Percentiles rank a stretch among this genome's conserved stretches.
Conservation (phyloP, 1,140 invertebrate genomes). For the Micrasema minimum region DNA sequence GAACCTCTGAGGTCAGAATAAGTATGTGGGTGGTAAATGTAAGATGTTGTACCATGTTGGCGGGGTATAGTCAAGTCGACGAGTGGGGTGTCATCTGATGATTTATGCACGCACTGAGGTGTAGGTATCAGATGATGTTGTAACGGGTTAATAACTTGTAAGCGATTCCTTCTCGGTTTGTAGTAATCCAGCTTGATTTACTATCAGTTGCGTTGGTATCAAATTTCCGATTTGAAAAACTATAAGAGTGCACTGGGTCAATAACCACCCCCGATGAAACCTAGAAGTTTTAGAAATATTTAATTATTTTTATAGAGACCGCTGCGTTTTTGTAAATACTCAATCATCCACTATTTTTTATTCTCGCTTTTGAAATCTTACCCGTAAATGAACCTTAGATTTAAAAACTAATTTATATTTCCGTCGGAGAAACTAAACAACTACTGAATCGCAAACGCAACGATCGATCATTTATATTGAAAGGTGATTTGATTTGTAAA, state of each 20-base stretch:
- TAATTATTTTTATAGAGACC: too few relatives aligned
- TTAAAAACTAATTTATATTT: conserved; percentile 31
- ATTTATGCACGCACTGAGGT: conserved; percentile 26
- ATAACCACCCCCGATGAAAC: conserved; percentile 26
- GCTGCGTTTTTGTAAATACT: too few relatives aligned
- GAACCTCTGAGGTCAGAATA: background rate
- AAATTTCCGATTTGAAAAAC: conserved; percentile 18
- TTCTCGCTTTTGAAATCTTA: conserved; percentile 32
- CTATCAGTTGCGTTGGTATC: conserved; percentile 35
- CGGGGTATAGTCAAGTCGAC: conserved; percentile 46
- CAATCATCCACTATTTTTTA: background rate
- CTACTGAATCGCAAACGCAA: conserved; percentile 48
- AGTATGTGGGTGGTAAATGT: conserved; percentile 9
- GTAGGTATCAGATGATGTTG: conserved; percentile 40
- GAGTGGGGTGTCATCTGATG: conserved; percentile 36
- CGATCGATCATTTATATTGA: conserved; percentile 50
- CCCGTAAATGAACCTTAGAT: conserved; percentile 48
- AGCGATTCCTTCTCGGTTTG: conserved; percentile 37
- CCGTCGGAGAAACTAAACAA: conserved; percentile 36
- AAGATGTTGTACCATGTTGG: conserved; percentile 13
- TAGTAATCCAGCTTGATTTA: conserved; percentile 46
- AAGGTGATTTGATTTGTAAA: conserved; percentile 43
- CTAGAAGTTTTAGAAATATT: conserved; percentile 37
- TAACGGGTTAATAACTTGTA: conserved; percentile 40
- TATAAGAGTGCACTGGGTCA: conserved; percentile 24